These are phyloP conservation scores for Eudasyphora cyanicolor DNA, from an alignment of 2,888 invertebrate species.

Conservation along the genomic window DNA sequence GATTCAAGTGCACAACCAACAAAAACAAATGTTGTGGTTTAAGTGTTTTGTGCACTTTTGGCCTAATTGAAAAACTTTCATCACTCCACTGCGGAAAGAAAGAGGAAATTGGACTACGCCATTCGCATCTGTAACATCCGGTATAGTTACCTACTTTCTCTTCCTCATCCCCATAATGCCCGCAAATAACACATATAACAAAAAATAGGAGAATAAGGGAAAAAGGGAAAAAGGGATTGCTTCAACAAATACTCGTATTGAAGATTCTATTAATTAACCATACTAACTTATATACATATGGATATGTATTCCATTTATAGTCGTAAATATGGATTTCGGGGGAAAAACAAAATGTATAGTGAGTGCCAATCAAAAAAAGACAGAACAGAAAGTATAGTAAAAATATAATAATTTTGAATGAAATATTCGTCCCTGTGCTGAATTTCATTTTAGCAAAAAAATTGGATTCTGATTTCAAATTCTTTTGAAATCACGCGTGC, in stretches of 20 bases:
- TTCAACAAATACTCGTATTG: not conserved
- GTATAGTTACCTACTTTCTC: not conserved
- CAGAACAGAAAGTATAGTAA: not conserved
- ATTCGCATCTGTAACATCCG: not conserved
- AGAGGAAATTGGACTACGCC: not conserved
- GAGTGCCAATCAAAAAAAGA: not conserved
- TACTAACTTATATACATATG: not conserved
- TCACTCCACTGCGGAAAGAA: not conserved
- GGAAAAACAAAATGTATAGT: no score
- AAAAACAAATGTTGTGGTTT: constrained; percentile 55
- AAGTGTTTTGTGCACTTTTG: constrained; percentile 42
- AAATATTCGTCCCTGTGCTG: no score
- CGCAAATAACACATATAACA: not conserved
- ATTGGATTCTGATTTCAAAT: no score
- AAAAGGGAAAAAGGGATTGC: not conserved
- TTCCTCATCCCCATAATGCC: not conserved
- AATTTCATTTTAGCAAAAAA: no score
- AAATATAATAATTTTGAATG: no score
- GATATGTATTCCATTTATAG: not conserved
- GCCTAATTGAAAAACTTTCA: constrained; percentile 54
- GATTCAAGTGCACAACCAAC: constrained; percentile 38
- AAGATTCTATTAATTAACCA: not conserved
- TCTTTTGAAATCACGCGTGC: no score
- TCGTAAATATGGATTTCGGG: no score
- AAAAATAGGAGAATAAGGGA: not conserved